Evolutionary conservation across 1,140 invertebrate genomes (phyloP).

Genomic region (Cyrtorhinus lividipennis): DNA sequence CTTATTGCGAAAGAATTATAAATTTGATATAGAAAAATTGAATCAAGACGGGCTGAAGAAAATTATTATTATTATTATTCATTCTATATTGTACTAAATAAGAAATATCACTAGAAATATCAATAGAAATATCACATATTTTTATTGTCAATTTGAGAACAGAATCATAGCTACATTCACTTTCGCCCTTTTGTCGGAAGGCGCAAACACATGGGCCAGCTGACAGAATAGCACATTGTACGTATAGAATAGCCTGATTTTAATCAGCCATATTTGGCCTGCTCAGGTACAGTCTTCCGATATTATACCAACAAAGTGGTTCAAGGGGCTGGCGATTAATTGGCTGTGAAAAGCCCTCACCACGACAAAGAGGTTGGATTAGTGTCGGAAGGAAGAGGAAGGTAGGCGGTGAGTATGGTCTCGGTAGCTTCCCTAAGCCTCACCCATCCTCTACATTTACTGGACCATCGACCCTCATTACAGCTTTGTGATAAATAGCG

Average conservation of each 20-base stretch:
- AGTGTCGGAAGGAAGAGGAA: not conserved
- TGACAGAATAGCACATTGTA: no score
- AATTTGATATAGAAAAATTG: no score
- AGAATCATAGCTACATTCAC: not conserved
- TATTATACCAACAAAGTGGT: not conserved
- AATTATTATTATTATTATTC: no score
- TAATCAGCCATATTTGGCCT: not conserved
- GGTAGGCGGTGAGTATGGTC: not conserved
- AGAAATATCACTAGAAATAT: no score
- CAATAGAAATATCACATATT: no score
- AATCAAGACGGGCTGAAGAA: no score
- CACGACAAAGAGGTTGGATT: not conserved
- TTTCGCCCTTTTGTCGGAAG: no score
- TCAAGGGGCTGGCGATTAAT: not conserved
- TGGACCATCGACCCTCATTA: not conserved
- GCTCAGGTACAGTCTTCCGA: not conserved
- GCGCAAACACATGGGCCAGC: no score
- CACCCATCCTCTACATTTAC: not conserved
- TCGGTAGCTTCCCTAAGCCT: not conserved
- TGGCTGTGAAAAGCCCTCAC: not conserved
- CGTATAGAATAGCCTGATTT: no score
- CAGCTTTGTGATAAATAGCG: not conserved
- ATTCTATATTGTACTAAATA: no score
- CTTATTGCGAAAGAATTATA: no score
- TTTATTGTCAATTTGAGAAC: not conserved